Evolutionary conservation across 2,888 invertebrate genomes (phyloP), one percentile per base, ranked within the genome.

Genomic region (Limnephilus lunatus): DNA sequence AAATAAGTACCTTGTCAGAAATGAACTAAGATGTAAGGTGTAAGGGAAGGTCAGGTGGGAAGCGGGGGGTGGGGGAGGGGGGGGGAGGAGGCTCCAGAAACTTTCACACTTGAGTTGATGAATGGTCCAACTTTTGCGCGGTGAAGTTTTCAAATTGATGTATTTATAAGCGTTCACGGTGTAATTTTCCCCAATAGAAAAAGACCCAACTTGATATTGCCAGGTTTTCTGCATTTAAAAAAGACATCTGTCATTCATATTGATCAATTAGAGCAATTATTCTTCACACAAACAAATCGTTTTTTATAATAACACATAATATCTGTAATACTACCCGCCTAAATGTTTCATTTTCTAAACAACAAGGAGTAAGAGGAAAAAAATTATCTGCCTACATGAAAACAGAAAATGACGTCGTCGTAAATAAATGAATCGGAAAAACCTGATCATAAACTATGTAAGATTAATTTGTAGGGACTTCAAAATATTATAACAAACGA

Each of bases 101-200:
- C 39, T 88, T 88, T 68, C 68, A 15, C 53, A 88, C 53, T 68
- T 3, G 19, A 68, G 19, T 31, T 88, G 88, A 88, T 88, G 68
- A 53, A 88, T 88, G 31, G 88, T 19, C 68, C 32, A 88, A 88
- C 68, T 88, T 88, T 31, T 0, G 68, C 31, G 68, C 68, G 88
- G 68, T 68, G 68, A 88, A 88, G 31, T 68, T 88, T 88, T 88
- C 88, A 88, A 88, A 53, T 68, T 88, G 88, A 88, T 88, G 88
- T 88, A 87, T 87, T 87, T 53, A 87, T 87, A 88, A 87, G 87
- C 32, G 48, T 53, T 48, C n/a, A 87, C 87, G 48, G n/a, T 53
- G 87, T 48, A 87, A 87, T 87, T 88, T 88, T 35, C 68, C 25
- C 68, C 68, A 68, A 68, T 68, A 68, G 68, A 68, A 68, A 68